phyloP scores from a whole-genome alignment of 1,140 invertebrate species.

The Zaprionus kolodkinae region DNA sequence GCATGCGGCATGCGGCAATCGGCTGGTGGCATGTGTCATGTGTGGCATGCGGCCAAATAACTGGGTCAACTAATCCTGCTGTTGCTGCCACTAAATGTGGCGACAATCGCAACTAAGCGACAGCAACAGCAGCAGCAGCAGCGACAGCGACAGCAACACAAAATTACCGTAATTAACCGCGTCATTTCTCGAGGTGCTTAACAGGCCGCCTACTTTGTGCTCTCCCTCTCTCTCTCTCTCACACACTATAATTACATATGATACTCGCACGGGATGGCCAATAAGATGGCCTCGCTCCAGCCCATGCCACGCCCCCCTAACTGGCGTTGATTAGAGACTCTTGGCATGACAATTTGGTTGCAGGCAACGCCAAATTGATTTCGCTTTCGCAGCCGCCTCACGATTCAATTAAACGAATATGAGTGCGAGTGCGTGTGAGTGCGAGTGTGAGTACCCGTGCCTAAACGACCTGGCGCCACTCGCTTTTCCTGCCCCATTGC shows the following conservation, averaged over 20 bases:
- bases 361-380: conserved; percentile 66
- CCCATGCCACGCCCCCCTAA: conserved; percentile 34
- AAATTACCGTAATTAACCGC: conserved; percentile 74
- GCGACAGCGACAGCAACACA: conserved; percentile 19
- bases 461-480: conserved; percentile 32
- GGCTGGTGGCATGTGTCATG: conserved; percentile 51
- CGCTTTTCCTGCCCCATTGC: conserved; percentile 28
- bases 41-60: conserved; percentile 41
- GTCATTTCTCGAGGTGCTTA: conserved; percentile 69
- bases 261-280: conserved; percentile 27
- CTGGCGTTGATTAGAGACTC: conserved; percentile 43
- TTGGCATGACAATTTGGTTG: conserved; percentile 63
- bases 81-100: conserved; percentile 6
- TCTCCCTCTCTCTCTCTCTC: background rate
- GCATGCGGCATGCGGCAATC: conserved; percentile 27
- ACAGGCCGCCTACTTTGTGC: conserved; percentile 33
- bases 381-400: conserved; percentile 28
- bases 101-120: background rate
- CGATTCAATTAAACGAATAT: conserved; percentile 4
- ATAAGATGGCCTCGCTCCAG: conserved; percentile 51
- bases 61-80: conserved; percentile 74
- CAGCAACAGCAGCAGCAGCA: conserved; percentile 15
- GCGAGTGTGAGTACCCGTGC: conserved; percentile 14
- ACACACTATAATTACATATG: conserved; percentile 28
- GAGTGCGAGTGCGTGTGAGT: conserved; percentile 16